These are phyloP conservation scores for Lasioglossum lativentre DNA, from an alignment of 2,888 invertebrate genomes.

Conservation along the genomic window DNA sequence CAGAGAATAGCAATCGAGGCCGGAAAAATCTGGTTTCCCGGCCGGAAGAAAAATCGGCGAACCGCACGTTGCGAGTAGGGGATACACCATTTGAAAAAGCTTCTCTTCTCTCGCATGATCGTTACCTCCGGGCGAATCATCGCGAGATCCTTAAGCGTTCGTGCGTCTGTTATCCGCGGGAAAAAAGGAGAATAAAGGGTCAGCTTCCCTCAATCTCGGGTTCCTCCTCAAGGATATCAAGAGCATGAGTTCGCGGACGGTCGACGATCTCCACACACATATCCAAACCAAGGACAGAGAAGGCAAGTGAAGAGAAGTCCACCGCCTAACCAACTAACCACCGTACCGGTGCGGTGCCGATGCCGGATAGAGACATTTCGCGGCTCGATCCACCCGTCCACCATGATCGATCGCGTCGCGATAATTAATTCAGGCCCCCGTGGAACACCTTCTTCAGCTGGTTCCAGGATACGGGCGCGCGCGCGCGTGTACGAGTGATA, in stretches of 20 bases:
- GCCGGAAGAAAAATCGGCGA: background rate
- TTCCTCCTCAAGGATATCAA: constrained; percentile 49
- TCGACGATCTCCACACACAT: constrained; percentile 34
- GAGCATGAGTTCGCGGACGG: constrained; percentile 21
- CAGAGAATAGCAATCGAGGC: background rate
- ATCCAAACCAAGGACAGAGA: constrained; percentile 35
- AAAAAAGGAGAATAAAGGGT: constrained; percentile 9
- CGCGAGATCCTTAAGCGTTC: constrained; percentile 9
- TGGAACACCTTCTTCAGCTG: constrained; percentile 42
- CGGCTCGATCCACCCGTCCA: constrained; percentile 12
- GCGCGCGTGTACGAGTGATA: constrained; percentile 35
- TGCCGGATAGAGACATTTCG: constrained; percentile 51
- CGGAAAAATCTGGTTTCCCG: background rate
- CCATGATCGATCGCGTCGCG: constrained; percentile 54
- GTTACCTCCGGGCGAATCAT: constrained; percentile 10
- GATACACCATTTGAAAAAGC: constrained; percentile 6
- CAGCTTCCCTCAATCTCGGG: constrained; percentile 29
- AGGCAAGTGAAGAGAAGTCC: background rate
- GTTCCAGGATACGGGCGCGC: constrained; percentile 15
- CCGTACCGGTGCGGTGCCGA: background rate
- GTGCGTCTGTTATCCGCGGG: background rate
- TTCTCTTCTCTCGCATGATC: constrained; percentile 6
- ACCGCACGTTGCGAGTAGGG: too few relatives aligned
- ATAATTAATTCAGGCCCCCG: constrained; percentile 55
- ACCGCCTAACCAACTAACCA: background rate